phyloP scores from a whole-genome alignment of 2,797 vertebrate genomes.

The Karalla daura region DNA sequence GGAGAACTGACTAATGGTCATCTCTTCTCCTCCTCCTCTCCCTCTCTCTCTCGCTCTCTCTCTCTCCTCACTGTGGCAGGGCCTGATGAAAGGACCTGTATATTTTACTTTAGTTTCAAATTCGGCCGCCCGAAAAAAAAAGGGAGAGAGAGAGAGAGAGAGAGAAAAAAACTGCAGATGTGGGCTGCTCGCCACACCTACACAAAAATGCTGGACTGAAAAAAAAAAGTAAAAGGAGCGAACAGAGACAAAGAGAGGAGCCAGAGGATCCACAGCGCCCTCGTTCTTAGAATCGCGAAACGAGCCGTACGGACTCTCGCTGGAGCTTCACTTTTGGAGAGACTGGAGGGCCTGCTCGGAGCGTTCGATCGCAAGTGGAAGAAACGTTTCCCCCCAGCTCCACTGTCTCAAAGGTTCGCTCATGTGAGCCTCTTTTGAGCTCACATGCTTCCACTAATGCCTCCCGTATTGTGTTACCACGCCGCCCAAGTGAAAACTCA shows the following conservation, averaged over 20 bases:
- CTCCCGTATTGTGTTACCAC: constrained; percentile 18
- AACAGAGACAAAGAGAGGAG: constrained; percentile 50
- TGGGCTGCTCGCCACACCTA: constrained; percentile 76
- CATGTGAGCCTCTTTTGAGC: constrained; percentile 9
- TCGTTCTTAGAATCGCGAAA: constrained; percentile 52
- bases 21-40: constrained; percentile 70
- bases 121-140: constrained; percentile 67
- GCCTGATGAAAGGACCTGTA: constrained; percentile 80
- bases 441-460: constrained; percentile 10
- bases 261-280: constrained; percentile 24
- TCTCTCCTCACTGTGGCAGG: constrained; percentile 67
- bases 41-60: too few species aligned
- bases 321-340: neutral
- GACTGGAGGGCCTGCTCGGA: constrained; percentile 4
- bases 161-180: constrained; percentile 76
- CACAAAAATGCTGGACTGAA: constrained; percentile 73
- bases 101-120: constrained; percentile 81
- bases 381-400: neutral
- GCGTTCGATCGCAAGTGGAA: neutral
- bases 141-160: too few species aligned
- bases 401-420: constrained; percentile 9
- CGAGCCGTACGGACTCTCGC: constrained; percentile 24
- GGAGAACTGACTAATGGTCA: constrained; percentile 78
- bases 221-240: constrained; percentile 43
- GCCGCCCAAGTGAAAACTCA: constrained; percentile 31